These are phyloP conservation scores for Champsocephalus gunnari DNA, from an alignment of 2,797 vertebrate genomes.

Conservation along the genomic window DNA sequence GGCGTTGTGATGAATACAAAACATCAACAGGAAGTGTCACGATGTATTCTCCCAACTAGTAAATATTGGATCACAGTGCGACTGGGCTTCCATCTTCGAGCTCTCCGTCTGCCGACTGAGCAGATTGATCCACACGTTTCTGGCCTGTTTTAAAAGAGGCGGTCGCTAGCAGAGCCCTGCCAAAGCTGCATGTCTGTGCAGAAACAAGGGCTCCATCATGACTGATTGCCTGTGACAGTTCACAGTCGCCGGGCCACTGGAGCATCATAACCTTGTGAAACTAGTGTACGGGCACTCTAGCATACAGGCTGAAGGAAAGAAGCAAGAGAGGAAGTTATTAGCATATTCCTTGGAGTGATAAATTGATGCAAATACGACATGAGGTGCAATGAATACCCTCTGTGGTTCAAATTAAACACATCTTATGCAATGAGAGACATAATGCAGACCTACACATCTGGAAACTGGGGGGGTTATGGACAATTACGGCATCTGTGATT, in stretches of 20 bases:
- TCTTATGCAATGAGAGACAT: slow-evolving; percentile 64
- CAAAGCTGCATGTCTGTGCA: slow-evolving; percentile 79
- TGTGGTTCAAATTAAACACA: slow-evolving; percentile 62
- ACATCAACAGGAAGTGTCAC: slow-evolving; percentile 70
- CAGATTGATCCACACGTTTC: slow-evolving; percentile 76
- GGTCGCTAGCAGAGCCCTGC: slow-evolving; percentile 63
- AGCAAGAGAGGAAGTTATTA: slow-evolving; percentile 61
- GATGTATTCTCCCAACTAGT: slow-evolving; percentile 68
- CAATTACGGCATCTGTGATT: slow-evolving; percentile 48
- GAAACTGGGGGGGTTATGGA: slow-evolving; percentile 38
- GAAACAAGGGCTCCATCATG: slow-evolving; percentile 80
- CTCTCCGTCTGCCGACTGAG: slow-evolving; percentile 65
- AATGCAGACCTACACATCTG: slow-evolving; percentile 55
- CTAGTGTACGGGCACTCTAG: slow-evolving; percentile 78
- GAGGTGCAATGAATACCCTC: slow-evolving; percentile 48
- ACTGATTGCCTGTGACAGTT: slow-evolving; percentile 84
- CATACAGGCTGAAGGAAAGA: slow-evolving; percentile 68
- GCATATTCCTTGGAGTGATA: slow-evolving; percentile 74
- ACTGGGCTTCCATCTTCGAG: slow-evolving; percentile 60
- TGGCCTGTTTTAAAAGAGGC: slow-evolving; percentile 72
- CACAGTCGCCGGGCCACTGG: slow-evolving; percentile 81
- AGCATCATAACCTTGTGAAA: slow-evolving; percentile 84
- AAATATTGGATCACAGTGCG: slow-evolving; percentile 79
- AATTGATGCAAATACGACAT: slow-evolving; percentile 67
- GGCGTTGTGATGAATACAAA: slow-evolving; percentile 68